A percentile compares a stretch with the other conserved stretches of the same genome.
These are phyloP conservation scores for Tholera decimalis DNA, from an alignment of 2,888 invertebrate species.

Conservation along the genomic window DNA sequence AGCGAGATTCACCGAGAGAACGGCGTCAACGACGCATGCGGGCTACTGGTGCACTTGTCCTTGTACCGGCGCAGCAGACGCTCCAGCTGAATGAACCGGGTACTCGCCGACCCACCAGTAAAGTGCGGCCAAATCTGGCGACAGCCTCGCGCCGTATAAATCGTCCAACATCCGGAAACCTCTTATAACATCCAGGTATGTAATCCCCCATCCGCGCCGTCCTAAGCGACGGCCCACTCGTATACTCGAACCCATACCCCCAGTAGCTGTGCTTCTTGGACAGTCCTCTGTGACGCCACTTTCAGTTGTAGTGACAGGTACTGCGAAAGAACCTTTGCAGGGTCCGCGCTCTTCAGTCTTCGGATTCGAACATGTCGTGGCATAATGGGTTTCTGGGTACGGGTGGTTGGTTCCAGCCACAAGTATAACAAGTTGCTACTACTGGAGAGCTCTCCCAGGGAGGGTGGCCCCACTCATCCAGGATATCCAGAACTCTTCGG, in stretches of 20 bases:
- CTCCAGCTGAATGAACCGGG: conserved; percentile 16
- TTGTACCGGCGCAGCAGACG: background rate
- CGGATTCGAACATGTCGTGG: conserved; percentile 21
- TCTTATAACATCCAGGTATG: conserved; percentile 27
- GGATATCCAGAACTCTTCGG: background rate
- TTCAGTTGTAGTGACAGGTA: background rate
- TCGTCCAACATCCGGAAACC: conserved; percentile 23
- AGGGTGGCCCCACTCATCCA: background rate
- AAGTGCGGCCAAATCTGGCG: background rate
- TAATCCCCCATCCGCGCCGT: rapidly evolving
- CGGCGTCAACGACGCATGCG: conserved; percentile 24
- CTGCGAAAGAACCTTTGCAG: conserved; percentile 18
- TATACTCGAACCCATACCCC: rapidly evolving
- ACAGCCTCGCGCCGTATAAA: conserved; percentile 35
- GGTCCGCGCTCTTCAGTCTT: conserved; percentile 19
- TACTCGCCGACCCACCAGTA: background rate
- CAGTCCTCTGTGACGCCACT: rapidly evolving
- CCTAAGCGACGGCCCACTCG: background rate
- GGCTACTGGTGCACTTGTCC: conserved; percentile 28
- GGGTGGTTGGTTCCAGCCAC: rapidly evolving
- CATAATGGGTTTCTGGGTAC: background rate
- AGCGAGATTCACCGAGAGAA: conserved; percentile 31
- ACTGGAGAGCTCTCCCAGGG: background rate
- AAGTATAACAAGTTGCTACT: conserved; percentile 17
- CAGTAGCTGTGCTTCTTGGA: rapidly evolving